Evolutionary conservation across 2,888 invertebrate species (phyloP).

Genomic region (Lithophane ornitopus): DNA sequence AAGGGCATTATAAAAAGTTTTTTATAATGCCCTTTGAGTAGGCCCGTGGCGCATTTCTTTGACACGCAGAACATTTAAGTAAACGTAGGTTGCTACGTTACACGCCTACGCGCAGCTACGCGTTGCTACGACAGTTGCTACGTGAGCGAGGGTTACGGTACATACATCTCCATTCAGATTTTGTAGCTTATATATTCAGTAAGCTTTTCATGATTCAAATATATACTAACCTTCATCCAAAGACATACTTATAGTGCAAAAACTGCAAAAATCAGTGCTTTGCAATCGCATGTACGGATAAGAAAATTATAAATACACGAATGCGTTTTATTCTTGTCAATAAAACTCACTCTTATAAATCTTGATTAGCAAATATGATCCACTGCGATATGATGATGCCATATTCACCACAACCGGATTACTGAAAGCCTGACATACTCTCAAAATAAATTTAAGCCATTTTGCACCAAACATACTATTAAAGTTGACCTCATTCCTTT

Average conservation of each 20-base stretch:
- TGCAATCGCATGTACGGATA: neutral
- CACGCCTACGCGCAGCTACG: neutral
- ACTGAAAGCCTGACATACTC: conserved; percentile 25
- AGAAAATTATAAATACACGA: neutral
- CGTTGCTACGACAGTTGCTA: conserved; percentile 4
- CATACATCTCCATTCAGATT: neutral
- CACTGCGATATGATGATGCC: conserved; percentile 27
- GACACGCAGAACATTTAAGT: no score
- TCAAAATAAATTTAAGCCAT: conserved; percentile 48
- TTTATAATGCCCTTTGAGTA: neutral
- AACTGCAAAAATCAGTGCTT: neutral
- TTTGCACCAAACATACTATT: conserved; percentile 55
- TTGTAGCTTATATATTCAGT: neutral
- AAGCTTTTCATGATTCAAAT: neutral
- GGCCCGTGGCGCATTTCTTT: neutral
- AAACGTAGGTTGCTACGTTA: neutral
- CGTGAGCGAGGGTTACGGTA: neutral
- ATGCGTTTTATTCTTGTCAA: neutral
- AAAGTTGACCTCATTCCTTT: conserved; percentile 58
- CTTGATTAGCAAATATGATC: conserved; percentile 15
- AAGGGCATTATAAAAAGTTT: no score
- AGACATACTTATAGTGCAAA: neutral
- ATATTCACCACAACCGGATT: conserved; percentile 21
- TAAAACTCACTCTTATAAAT: conserved; percentile 17
- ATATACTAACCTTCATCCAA: neutral